Evolutionary conservation across 2,888 invertebrate species (phyloP), one percentile per base, ranked within the genome.

Genomic region (Drosophila antonietae): DNA sequence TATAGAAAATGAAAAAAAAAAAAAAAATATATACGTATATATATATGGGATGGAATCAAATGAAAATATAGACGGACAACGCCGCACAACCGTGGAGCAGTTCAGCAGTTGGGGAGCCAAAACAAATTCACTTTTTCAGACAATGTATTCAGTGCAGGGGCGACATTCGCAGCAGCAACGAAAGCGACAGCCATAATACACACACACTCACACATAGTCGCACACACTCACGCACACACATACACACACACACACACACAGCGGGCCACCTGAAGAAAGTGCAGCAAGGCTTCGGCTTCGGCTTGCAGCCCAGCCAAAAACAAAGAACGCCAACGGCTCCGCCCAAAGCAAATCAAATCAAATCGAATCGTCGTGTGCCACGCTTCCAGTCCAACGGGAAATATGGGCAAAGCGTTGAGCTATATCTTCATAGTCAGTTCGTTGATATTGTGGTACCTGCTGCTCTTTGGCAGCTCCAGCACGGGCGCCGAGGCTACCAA

Each of bases 131-230:
- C 78, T 78, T 88, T 89, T 85, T 83, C 74, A 72, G 65, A 90
- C 83, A 88, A 91, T 91, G 90, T 89, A 86, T 88, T 91, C 91
- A 91, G 90, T 91, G 83, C 90, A 90, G 91, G 89, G 90, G 88
- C 90, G 91, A 84, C 90, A 82, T 83, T 89, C 91, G 88, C 90
- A 83, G 87, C 85, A 78, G 85, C 89, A 88, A 80, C 87, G 87
- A 86, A 83, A 76, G 72, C 90, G 81, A 83, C 87, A 86, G 77
- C 81, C 81, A 88, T 75, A 80, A 61, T 65, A 82, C 57, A 75
- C 64, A 75, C 62, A 64, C 47, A 62, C 51, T 39, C 23, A n/a
- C 46, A 46, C 18, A 51, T 9, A 66, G 39, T 39, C 28, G 46
- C 31, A 43, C 12, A 55, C n/a, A 60, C 10, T 37, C 23, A 44